A percentile compares a stretch with the other conserved stretches of the same genome.
Evolutionary conservation across 2,797 vertebrate genomes (phyloP).

Genomic region (Smutsia gigantea): DNA sequence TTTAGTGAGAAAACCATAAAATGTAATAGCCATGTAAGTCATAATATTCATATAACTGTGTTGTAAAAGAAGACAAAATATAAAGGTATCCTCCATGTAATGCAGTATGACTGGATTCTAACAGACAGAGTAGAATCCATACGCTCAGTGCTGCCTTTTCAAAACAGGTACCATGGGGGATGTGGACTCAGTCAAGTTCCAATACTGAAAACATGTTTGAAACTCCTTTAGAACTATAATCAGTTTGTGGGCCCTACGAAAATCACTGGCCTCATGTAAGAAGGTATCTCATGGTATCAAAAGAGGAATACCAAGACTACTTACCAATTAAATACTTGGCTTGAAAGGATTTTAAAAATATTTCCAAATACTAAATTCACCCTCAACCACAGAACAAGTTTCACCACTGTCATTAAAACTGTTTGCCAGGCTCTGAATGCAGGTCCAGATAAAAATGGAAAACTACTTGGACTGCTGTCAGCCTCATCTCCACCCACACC

Average conservation of each 20-base stretch:
- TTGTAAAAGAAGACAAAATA: not conserved
- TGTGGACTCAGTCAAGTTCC: not conserved
- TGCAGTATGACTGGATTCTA: not conserved
- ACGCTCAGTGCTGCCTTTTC: not conserved
- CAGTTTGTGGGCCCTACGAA: not conserved
- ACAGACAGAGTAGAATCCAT: not conserved
- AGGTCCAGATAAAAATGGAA: not conserved
- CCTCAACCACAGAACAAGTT: not conserved
- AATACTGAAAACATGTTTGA: not conserved
- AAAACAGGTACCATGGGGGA: not conserved
- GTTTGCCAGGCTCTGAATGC: not conserved
- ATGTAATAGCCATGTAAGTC: not conserved
- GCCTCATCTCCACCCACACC: not conserved
- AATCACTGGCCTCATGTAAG: not conserved
- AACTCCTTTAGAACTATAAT: not conserved
- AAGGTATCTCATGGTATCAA: not conserved
- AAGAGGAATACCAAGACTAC: not conserved
- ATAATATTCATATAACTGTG: not conserved
- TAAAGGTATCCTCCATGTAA: not conserved
- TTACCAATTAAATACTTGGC: not conserved
- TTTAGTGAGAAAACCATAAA: not conserved
- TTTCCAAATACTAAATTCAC: not conserved
- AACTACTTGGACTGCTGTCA: not conserved
- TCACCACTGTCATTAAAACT: not conserved
- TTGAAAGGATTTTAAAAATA: not conserved